Evolutionary conservation across 2,113 vertebrate species (phyloP).

Genomic region (Cebus imitator): DNA sequence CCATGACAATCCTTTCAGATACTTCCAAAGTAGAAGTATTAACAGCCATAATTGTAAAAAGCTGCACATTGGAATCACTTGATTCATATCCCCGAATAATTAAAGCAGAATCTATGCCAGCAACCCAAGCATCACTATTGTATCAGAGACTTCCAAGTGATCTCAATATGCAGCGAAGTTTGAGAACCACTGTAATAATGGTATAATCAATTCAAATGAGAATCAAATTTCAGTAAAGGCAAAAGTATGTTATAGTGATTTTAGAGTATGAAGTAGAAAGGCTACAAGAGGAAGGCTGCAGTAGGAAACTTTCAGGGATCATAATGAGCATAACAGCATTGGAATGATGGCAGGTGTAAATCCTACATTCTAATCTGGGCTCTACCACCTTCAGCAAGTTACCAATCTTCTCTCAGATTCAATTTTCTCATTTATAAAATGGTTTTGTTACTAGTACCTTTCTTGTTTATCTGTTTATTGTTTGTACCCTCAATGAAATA

Average conservation of each 20-base stretch:
- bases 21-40: not conserved
- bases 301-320: not conserved
- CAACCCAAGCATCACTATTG: not conserved
- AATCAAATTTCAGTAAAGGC: slow-evolving; percentile 23
- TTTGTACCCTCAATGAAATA: slow-evolving; percentile 8
- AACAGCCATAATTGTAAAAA: not conserved
- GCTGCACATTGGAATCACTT: not conserved
- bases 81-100: not conserved
- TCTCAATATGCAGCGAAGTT: slow-evolving; percentile 8
- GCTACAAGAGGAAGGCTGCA: not conserved
- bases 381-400: not conserved
- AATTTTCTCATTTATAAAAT: not conserved
- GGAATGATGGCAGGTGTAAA: not conserved
- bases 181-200: not conserved
- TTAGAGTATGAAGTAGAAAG: not conserved
- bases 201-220: not conserved
- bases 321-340: not conserved
- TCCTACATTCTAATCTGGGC: not conserved
- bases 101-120: not conserved
- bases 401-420: not conserved
- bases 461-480: not conserved
- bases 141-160: not conserved
- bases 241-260: not conserved
- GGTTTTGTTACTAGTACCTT: not conserved
- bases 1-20: not conserved